phyloP scores from a whole-genome alignment of 2,113 vertebrate genomes.

The Daubentonia madagascariensis region DNA sequence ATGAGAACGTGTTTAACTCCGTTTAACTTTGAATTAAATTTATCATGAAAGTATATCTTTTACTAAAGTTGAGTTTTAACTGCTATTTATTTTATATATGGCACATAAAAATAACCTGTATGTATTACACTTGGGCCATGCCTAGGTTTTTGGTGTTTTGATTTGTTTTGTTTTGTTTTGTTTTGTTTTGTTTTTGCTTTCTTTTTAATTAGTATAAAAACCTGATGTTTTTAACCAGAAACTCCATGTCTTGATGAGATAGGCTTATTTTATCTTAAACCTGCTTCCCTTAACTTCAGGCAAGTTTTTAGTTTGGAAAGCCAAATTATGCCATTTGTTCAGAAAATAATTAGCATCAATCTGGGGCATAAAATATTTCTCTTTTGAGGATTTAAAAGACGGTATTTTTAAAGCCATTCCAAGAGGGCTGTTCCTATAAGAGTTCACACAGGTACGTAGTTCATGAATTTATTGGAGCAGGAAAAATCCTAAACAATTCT shows the following conservation, averaged over 20 bases:
- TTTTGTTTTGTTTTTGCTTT: not conserved
- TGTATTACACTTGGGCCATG: not conserved
- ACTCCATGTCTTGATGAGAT: not conserved
- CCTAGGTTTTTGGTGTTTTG: not conserved
- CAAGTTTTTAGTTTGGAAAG: conserved; percentile 40
- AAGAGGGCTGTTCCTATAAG: not conserved
- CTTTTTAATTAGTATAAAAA: conserved; percentile 9
- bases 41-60: not conserved
- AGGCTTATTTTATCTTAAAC: conserved; percentile 5
- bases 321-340: not conserved
- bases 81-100: not conserved
- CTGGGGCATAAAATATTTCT: not conserved
- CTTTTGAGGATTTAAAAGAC: not conserved
- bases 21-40: conserved; percentile 18
- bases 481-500: not conserved
- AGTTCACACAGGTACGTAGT: not conserved
- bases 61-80: not conserved
- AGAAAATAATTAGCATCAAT: conserved; percentile 29
- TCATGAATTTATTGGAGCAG: not conserved
- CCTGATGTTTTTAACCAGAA: not conserved
- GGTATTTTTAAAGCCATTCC: conserved; percentile 17
- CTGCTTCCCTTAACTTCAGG: not conserved
- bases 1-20: conserved; percentile 13
- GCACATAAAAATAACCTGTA: not conserved
- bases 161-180: not conserved